A percentile compares a stretch with the other conserved stretches of the same genome.
Evolutionary conservation across 1,140 invertebrate species (phyloP).

Genomic region (Melanaphis sacchari): DNA sequence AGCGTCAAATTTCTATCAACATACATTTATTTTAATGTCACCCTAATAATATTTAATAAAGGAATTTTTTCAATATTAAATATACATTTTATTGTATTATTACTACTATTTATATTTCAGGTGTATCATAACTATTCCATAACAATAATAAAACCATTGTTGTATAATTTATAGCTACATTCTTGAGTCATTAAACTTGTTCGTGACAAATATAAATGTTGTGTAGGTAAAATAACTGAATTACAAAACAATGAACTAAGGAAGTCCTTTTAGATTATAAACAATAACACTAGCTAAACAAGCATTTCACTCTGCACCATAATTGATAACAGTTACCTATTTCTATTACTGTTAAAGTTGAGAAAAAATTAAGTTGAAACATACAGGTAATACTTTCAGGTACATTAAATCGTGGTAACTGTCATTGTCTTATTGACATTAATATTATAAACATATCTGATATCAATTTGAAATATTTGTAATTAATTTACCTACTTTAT

Average conservation of each 20-base stretch:
- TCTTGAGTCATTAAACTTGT: conserved; percentile 36
- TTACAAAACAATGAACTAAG: conserved; percentile 30
- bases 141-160: conserved; percentile 10
- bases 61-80: not conserved
- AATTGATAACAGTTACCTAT: not conserved
- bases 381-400: not conserved
- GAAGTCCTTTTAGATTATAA: conserved; percentile 5
- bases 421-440: not conserved
- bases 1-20: not conserved
- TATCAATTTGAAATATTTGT: not conserved
- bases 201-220: not conserved
- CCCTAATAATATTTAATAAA: not conserved
- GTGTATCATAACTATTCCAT: not conserved
- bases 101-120: not conserved
- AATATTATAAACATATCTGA: not conserved
- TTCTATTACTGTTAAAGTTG: not conserved
- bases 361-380: not conserved
- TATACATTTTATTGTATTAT: not conserved
- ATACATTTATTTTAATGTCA: not conserved
- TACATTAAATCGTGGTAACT: not conserved
- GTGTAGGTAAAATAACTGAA: not conserved
- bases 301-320: not conserved
- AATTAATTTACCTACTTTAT: not conserved
- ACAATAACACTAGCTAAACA: not conserved
- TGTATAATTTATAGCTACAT: not conserved